Base-by-base conservation (phyloP, 2,888 invertebrate genomes). In the Taenaris catops region DNA sequence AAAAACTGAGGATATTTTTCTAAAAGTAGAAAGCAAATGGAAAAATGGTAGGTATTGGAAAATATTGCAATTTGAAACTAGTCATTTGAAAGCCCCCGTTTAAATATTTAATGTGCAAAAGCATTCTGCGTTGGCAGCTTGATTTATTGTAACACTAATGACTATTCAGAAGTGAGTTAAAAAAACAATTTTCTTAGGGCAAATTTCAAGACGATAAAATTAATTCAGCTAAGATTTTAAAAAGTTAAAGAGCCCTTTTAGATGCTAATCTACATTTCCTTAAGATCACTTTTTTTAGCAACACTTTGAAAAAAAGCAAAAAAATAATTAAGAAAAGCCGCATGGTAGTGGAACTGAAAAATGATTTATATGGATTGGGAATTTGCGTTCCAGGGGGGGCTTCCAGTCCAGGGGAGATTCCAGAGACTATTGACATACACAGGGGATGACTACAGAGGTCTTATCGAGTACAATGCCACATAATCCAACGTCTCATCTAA, bases 131-230 rank as follows among this genome's bases (percentile, higher is more conserved):
- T 34, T 43, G 39, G 36, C 39, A 43, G 36, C 39, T 36, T 43
- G 43, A 43, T 43, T 43, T 39, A 43, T 39, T 33, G 36, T 36
- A 37, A 43, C 43, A 43, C 43, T 43, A 43, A 43, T 39, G 39
- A 43, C 43, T 38, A 42, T 42, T 36, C 36, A 31, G 36, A 43
- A 33, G 23, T 32, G 33, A 43, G 28, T 18, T 23, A 42, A 32
- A 34, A 37, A 39, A 41, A 39, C 39, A 34, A 36, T 36, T 39
- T 39, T 34, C 23, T 23, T 36, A 34, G 23, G 26, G 19, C 24
- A 43, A 39, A 43, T 12, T 34, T 43, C 36, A 39, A 43, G 43
- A 43, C 43, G 43, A 37, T 43, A 39, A 39, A 34, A 43, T 43
- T 43, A 37, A 39, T 39, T 43, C 36, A 36, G 36, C 26, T 39